Base-by-base conservation (phyloP, 2,797 vertebrate genomes). In the Austrolebias charrua region DNA sequence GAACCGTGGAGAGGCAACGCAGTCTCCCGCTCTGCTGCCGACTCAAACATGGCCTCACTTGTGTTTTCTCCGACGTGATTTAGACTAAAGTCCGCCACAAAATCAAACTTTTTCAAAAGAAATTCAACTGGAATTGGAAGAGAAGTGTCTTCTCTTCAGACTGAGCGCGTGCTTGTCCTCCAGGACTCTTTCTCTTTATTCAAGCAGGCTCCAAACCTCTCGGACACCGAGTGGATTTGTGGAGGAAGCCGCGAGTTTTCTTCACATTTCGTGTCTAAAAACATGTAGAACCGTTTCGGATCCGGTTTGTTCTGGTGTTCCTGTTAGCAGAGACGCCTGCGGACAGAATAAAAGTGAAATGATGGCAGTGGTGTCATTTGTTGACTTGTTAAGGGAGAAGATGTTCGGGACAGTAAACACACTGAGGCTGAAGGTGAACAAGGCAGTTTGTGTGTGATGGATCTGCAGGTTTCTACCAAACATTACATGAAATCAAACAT, bases 61-160 rank as follows among this genome's bases (percentile, higher is more conserved):
- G 49, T 51, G 49, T 51, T 51, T 51, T 51, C 49, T 51, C 15
- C 49, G 28, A n/a, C n/a, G n/a, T n/a, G n/a, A n/a, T n/a, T n/a
- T n/a, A n/a, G n/a, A n/a, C n/a, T n/a, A n/a, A n/a, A n/a, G n/a
- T n/a, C n/a, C n/a, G n/a, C n/a, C n/a, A n/a, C n/a, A n/a, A n/a
- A n/a, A n/a, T n/a, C n/a, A n/a, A n/a, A n/a, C n/a, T n/a, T n/a
- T n/a, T n/a, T n/a, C n/a, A n/a, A n/a, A n/a, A n/a, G n/a, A n/a
- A n/a, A n/a, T n/a, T n/a, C n/a, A n/a, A n/a, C n/a, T n/a, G n/a
- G n/a, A n/a, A n/a, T n/a, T n/a, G n/a, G n/a, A n/a, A n/a, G n/a
- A n/a, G n/a, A n/a, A n/a, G n/a, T n/a, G n/a, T n/a, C n/a, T n/a
- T n/a, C n/a, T n/a, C n/a, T n/a, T n/a, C n/a, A n/a, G n/a, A n/a